Evolutionary conservation across 2,888 invertebrate genomes (phyloP), one percentile per base, ranked within the genome.

Genomic region (Gibbula magus): DNA sequence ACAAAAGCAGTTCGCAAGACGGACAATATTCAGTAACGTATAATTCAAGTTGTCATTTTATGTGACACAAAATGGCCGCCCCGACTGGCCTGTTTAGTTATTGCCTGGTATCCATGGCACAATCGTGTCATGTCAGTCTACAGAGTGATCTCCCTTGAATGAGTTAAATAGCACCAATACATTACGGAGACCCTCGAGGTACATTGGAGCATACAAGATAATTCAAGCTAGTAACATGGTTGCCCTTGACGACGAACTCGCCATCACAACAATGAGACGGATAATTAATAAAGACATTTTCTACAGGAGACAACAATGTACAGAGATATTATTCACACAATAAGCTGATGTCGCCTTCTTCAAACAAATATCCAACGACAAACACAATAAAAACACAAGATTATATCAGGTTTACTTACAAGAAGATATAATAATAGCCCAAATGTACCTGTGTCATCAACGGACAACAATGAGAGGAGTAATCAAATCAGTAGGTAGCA

Each of bases 141-240:
- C 29, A 61, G 61, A 61, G 61, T 61, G 61, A 13, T 29, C 29
- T 29, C 61, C 61, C 25, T 61, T 29, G 61, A 61, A 61, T 61
- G 61, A 61, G 61, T 39, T 74, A 51, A 39, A 74, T 82, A 82
- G 82, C 82, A 82, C 82, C 82, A 79, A 78, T 78, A 82, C 45
- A 74, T 78, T 82, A 78, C 79, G 79, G 77, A 82, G 82, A 80
- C 79, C 77, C 25, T 53, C 22, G 51, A 81, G 61, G 61, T 61
- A 61, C 61, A 61, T 61, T 29, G 29, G 29, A 45, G 5, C 45
- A 45, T 45, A 45, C 45, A 45, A 13, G 45, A 13, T 45, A 45
- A 45, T 45, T 45, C 45, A 45, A 45, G 61, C 61, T 13, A 25
- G 20, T 61, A 29, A 18, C 29, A 18, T 25, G 61, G 61, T 61